These are phyloP conservation scores for Aphyosemion australe DNA, from an alignment of 2,113 vertebrate species.

Conservation along the genomic window DNA sequence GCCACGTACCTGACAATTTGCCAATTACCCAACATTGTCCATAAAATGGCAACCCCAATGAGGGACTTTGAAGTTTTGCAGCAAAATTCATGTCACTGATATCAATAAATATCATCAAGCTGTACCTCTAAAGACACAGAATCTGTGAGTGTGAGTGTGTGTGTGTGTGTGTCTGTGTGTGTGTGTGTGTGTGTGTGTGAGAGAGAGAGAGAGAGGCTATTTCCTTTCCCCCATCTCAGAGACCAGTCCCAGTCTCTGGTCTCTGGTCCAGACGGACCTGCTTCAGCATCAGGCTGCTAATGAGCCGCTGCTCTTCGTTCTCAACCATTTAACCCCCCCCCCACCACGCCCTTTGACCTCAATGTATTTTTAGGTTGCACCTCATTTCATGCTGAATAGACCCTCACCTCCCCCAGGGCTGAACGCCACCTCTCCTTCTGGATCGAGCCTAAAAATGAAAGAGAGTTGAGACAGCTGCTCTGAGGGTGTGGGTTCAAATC, in stretches of 20 bases:
- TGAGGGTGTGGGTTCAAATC: background rate
- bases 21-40: too few relatives aligned
- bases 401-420: slow-evolving; percentile 24
- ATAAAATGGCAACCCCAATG: too few relatives aligned
- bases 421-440: slow-evolving; percentile 1
- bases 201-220: too few relatives aligned
- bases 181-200: too few relatives aligned
- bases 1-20: too few relatives aligned
- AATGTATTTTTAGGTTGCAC: slow-evolving; percentile 63
- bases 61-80: too few relatives aligned
- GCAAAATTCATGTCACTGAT: too few relatives aligned
- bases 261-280: slow-evolving; percentile 47
- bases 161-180: slow-evolving; percentile 33
- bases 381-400: slow-evolving; percentile 72
- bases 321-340: slow-evolving; percentile 66
- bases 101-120: too few relatives aligned
- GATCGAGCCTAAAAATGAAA: slow-evolving; percentile 19
- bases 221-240: background rate
- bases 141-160: too few relatives aligned
- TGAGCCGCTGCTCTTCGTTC: slow-evolving; percentile 53
- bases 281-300: slow-evolving; percentile 44
- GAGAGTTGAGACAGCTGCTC: background rate
- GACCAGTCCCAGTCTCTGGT: slow-evolving; percentile 19
- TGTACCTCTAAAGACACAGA: too few relatives aligned
- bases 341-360: slow-evolving; percentile 10